phyloP scores from a whole-genome alignment of 2,888 invertebrate genomes.

The Bombylius discolor region DNA sequence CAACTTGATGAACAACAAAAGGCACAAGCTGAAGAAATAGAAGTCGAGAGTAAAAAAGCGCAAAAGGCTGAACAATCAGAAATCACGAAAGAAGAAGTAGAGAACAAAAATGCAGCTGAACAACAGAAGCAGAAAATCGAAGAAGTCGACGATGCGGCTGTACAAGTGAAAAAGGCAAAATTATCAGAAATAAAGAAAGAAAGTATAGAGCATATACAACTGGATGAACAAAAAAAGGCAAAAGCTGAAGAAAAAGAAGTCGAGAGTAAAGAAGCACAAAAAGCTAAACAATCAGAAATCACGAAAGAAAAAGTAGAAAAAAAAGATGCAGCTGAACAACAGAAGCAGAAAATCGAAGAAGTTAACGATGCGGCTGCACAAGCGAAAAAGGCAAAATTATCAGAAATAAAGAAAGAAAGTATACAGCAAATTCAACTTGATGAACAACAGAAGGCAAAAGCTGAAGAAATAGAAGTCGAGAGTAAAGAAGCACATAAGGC shows the following conservation, averaged over 20 bases:
- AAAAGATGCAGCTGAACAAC: background rate
- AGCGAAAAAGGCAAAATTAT: no score
- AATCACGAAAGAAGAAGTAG: conserved; percentile 8
- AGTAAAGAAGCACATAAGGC: no score
- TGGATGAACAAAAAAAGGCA: background rate
- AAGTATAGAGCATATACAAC: conserved; percentile 1
- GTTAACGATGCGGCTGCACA: no score
- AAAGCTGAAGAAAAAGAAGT: conserved; percentile 10
- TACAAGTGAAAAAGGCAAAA: conserved; percentile 1
- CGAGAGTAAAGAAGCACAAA: conserved; percentile 2
- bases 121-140: conserved; percentile 13
- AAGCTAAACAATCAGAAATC: background rate
- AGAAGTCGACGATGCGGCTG: conserved; percentile 10
- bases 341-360: no score
- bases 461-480: no score
- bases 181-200: conserved; percentile 5
- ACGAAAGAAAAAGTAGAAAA: background rate
- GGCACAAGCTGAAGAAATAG: no score
- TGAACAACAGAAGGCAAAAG: no score
- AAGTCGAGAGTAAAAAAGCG: no score
- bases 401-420: no score
- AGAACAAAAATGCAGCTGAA: conserved; percentile 14
- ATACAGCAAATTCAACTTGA: no score
- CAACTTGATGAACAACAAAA: no score
- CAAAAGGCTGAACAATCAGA: no score